Evolutionary conservation across 2,888 invertebrate species (phyloP).

Genomic region (Chymomyza amoena): DNA sequence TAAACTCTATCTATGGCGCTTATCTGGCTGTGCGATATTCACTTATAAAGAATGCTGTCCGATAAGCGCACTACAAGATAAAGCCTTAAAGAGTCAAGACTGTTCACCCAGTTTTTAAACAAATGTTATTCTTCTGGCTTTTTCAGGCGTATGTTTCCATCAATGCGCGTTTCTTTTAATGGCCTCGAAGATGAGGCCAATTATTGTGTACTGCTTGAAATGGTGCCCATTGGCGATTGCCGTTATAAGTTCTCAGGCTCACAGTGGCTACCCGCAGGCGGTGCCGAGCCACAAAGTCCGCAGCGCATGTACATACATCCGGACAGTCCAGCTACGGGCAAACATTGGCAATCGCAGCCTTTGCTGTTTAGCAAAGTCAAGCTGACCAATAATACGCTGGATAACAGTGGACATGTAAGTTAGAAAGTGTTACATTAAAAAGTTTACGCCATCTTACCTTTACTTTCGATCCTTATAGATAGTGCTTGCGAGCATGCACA

Average conservation of each 20-base stretch:
- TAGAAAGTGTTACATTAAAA: neutral
- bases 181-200: constrained; percentile 88
- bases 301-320: constrained; percentile 90
- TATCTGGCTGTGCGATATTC: neutral
- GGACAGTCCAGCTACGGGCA: constrained; percentile 90
- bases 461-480: constrained; percentile 81
- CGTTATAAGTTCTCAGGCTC: constrained; percentile 90
- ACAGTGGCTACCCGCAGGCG: constrained; percentile 91
- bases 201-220: constrained; percentile 90
- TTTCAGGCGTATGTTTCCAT: constrained; percentile 93
- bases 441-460: neutral
- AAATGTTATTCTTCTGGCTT: constrained; percentile 60
- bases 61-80: constrained; percentile 42
- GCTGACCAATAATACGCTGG: constrained; percentile 90
- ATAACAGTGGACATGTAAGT: constrained; percentile 88
- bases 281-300: constrained; percentile 89
- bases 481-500: constrained; percentile 96
- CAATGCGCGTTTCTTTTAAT: constrained; percentile 85
- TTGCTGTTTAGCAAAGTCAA: constrained; percentile 90
- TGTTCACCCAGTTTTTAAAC: neutral
- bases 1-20: constrained; percentile 1
- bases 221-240: constrained; percentile 86
- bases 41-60: constrained; percentile 3
- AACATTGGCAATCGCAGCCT: constrained; percentile 90
- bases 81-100: neutral